Evolutionary conservation across 1,140 invertebrate species (phyloP).

Genomic region (Hypothenemus hampei): DNA sequence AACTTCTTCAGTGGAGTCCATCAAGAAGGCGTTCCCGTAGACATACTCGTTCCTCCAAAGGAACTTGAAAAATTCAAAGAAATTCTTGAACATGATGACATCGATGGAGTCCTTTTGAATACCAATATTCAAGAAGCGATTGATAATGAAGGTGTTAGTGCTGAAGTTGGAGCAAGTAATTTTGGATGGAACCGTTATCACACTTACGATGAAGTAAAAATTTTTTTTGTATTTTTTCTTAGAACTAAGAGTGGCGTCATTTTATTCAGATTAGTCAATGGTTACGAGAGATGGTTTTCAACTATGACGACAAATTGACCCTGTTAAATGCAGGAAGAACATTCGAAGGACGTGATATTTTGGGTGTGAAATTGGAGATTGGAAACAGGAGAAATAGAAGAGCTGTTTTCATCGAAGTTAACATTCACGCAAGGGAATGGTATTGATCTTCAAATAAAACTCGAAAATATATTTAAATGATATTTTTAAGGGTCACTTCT

Average conservation of each 20-base stretch:
- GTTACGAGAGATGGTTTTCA: slow-evolving; percentile 46
- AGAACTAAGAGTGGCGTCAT: neutral
- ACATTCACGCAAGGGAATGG: slow-evolving; percentile 47
- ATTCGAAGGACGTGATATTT: slow-evolving; percentile 57
- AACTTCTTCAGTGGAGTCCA: slow-evolving; percentile 33
- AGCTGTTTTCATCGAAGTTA: slow-evolving; percentile 48
- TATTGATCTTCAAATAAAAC: neutral
- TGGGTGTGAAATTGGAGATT: slow-evolving; percentile 55
- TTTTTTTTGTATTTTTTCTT: neutral
- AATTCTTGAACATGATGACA: slow-evolving; percentile 3
- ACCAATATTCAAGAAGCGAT: slow-evolving; percentile 43
- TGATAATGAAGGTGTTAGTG: slow-evolving; percentile 31
- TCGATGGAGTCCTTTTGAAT: slow-evolving; percentile 39
- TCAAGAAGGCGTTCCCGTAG: slow-evolving; percentile 26
- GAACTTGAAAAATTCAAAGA: slow-evolving; percentile 26
- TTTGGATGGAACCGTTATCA: slow-evolving; percentile 28
- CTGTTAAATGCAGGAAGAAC: slow-evolving; percentile 52
- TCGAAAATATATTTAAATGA: neutral
- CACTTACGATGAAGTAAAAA: slow-evolving; percentile 27
- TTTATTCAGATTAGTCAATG: slow-evolving; percentile 46
- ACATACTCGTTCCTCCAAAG: slow-evolving; percentile 45
- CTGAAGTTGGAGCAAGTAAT: neutral
- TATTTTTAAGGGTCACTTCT: slow-evolving; percentile 55
- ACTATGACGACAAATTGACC: slow-evolving; percentile 49
- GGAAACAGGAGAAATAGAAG: slow-evolving; percentile 40